phyloP scores from a whole-genome alignment of 1,140 invertebrate genomes.

The Metopolophium dirhodum region DNA sequence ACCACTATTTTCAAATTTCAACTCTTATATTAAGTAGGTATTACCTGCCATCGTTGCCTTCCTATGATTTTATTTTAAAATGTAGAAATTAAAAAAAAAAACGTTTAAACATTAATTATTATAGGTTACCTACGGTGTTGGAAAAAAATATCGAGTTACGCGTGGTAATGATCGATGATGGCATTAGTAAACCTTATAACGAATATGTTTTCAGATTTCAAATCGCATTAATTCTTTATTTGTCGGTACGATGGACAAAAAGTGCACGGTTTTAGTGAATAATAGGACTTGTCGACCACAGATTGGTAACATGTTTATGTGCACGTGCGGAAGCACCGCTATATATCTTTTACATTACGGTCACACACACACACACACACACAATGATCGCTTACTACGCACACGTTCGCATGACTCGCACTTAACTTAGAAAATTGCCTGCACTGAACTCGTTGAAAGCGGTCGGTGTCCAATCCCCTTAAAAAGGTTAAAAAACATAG shows the following conservation, averaged over 20 bases:
- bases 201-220: neutral
- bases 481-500: neutral
- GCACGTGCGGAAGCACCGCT: neutral
- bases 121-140: too few species aligned
- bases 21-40: neutral
- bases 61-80: neutral
- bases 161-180: neutral
- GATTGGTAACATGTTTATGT: neutral
- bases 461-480: neutral
- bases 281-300: neutral
- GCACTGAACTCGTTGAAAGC: neutral
- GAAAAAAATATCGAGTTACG: neutral
- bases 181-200: neutral
- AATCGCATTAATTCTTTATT: neutral
- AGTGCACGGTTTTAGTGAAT: neutral
- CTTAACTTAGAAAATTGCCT: neutral
- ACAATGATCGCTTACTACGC: neutral
- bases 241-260: neutral
- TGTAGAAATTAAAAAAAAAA: neutral
- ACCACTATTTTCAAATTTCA: neutral
- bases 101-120: too few species aligned
- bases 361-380: neutral
- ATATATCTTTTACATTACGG: neutral
- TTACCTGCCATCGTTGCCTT: neutral
- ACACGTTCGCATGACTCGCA: neutral